Conservation (phyloP, 2,797 vertebrate species). For the Cirrhinus molitorella region DNA sequence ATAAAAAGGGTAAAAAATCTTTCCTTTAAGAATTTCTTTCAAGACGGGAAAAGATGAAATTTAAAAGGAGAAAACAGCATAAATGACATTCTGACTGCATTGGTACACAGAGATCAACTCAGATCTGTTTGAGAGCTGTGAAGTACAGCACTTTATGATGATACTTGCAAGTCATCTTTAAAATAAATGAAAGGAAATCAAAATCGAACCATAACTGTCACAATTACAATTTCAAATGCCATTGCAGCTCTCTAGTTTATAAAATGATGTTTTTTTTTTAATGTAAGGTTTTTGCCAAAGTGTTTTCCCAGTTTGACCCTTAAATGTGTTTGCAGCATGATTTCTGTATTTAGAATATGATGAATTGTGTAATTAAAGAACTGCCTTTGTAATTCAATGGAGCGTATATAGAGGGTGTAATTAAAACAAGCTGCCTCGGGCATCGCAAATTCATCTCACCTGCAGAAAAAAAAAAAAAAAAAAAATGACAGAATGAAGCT, state of each 20-base stretch:
- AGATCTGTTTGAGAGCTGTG: conserved; percentile 15
- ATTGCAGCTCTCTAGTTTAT: background rate
- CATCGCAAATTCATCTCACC: conserved; percentile 38
- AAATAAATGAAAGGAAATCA: background rate
- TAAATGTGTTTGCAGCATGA: conserved; percentile 10
- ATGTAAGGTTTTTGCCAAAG: background rate
- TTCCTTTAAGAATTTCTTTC: background rate
- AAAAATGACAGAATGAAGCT: conserved; percentile 9
- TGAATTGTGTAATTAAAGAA: conserved; percentile 93
- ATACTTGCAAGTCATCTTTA: background rate
- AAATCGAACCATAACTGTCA: background rate
- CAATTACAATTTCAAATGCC: background rate
- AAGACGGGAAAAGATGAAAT: background rate
- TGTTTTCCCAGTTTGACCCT: background rate
- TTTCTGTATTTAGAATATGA: conserved; percentile 90
- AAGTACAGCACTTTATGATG: conserved; percentile 4
- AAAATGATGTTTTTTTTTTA: background rate
- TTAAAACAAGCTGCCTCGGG: conserved; percentile 70
- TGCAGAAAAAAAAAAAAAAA: conserved; percentile 8
- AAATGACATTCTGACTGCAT: conserved; percentile 52
- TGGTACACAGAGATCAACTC: conserved; percentile 1
- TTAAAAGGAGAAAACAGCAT: background rate
- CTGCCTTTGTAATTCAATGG: conserved; percentile 89
- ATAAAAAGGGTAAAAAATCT: background rate
- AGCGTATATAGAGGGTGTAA: conserved; percentile 82